Conservation (phyloP, 2,888 invertebrate species). For the Notodonta ziczac region DNA sequence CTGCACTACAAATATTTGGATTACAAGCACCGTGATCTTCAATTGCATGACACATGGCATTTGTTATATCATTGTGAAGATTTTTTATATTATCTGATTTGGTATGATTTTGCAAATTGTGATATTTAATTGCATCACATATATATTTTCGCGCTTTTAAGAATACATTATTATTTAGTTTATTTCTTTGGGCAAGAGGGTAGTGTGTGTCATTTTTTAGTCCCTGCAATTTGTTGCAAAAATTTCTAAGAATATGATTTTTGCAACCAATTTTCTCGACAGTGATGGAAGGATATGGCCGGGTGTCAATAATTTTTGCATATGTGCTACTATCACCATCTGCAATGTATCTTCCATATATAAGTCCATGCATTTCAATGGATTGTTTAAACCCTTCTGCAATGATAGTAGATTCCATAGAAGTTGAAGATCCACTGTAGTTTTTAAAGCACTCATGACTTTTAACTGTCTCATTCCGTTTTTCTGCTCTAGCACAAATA, state of each 20-base stretch:
- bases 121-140: no score
- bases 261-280: neutral
- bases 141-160: neutral
- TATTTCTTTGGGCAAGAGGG: neutral
- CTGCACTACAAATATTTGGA: no score
- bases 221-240: neutral
- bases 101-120: no score
- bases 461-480: neutral
- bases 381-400: conserved; percentile 14
- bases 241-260: conserved; percentile 2
- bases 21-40: no score
- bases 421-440: conserved; percentile 8
- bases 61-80: no score
- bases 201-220: neutral
- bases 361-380: neutral
- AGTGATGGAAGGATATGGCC: neutral
- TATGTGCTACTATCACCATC: conserved; percentile 13
- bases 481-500: conserved; percentile 4
- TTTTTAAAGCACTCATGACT: conserved; percentile 9
- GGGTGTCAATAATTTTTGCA: neutral
- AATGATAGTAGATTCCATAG: conserved; percentile 9
- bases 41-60: no score
- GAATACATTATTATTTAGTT: neutral
- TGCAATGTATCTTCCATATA: conserved; percentile 6
- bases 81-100: no score